phyloP scores from a whole-genome alignment of 2,113 vertebrate species.

The Sylvilagus bachmani region DNA sequence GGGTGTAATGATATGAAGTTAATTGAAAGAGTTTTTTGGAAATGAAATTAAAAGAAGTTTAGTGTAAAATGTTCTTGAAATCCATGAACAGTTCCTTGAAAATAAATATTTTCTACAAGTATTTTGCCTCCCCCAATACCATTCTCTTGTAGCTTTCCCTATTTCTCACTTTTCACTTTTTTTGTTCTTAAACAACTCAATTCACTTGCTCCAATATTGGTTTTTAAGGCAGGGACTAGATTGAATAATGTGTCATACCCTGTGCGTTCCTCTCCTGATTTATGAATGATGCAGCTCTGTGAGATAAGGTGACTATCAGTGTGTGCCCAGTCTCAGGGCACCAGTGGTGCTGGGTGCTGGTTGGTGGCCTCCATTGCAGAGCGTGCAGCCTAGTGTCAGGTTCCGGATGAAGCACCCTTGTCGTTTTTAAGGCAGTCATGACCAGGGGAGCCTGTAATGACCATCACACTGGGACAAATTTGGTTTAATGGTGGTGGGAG shows the following conservation, averaged over 20 bases:
- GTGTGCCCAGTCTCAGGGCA: not conserved
- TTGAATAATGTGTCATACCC: not conserved
- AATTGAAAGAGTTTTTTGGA: too few species aligned
- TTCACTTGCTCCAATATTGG: not conserved
- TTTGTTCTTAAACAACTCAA: not conserved
- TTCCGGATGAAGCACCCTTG: not conserved
- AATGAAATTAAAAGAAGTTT: too few species aligned
- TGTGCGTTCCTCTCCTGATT: not conserved
- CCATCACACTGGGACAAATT: not conserved
- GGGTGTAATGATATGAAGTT: not conserved
- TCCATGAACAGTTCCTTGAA: too few species aligned
- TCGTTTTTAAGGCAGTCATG: constrained; percentile 13
- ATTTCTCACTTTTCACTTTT: not conserved
- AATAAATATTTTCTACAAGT: too few species aligned
- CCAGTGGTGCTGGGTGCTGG: not conserved
- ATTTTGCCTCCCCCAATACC: not conserved
- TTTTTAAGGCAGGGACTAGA: not conserved
- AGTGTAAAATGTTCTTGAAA: too few species aligned
- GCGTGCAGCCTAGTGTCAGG: not conserved
- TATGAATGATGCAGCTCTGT: not conserved
- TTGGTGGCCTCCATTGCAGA: not conserved
- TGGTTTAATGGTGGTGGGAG: not conserved
- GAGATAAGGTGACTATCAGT: not conserved
- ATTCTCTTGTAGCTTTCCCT: not conserved
- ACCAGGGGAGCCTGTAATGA: not conserved